phyloP scores from a whole-genome alignment of 2,888 invertebrate genomes.

The Taphrorychus bicolor region DNA sequence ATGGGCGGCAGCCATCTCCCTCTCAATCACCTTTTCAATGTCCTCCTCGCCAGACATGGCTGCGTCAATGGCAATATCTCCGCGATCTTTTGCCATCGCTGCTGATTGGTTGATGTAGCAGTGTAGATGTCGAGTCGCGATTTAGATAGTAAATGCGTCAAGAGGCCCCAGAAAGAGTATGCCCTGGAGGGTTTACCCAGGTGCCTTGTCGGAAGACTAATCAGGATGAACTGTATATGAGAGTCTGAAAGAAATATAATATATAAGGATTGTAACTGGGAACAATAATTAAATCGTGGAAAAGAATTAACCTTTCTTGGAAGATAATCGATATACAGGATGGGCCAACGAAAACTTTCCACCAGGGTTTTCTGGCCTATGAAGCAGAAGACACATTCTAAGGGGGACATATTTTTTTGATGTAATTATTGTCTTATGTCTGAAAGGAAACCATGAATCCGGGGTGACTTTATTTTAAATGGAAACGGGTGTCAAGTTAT shows the following conservation, averaged over 20 bases:
- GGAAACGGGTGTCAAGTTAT: too few species aligned
- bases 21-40: conserved; percentile 50
- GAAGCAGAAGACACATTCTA: too few species aligned
- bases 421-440: too few species aligned
- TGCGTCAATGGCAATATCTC: conserved; percentile 45
- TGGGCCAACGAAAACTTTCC: too few species aligned
- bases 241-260: background rate
- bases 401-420: too few species aligned
- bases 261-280: background rate
- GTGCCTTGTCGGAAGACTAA: background rate
- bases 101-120: too few species aligned
- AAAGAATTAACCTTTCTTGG: background rate
- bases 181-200: background rate
- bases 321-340: too few species aligned
- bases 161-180: background rate
- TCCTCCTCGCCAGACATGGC: conserved; percentile 45
- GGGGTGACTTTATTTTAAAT: too few species aligned
- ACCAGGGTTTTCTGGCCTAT: too few species aligned
- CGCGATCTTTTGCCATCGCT: conserved; percentile 49
- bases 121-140: background rate
- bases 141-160: background rate
- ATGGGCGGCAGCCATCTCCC: conserved; percentile 44
- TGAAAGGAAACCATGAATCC: too few species aligned
- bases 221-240: background rate
- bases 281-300: background rate